A percentile compares a stretch with the other conserved stretches of the same genome.
Conservation (phyloP, 2,797 vertebrate species). For the Thalassophryne amazonica region DNA sequence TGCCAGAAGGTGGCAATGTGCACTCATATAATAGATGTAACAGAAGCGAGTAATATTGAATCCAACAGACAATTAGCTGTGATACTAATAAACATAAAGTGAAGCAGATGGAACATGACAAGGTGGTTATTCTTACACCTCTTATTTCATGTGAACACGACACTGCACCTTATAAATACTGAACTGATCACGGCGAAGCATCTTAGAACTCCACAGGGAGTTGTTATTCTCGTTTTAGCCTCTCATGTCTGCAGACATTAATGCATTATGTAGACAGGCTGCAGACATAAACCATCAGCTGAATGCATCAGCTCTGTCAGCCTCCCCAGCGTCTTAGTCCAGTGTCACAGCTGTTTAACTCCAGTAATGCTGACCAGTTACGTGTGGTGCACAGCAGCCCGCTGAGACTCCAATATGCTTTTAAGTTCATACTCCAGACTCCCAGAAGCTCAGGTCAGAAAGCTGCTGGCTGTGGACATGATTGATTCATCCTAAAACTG, state of each 20-base stretch:
- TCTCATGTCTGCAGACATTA: conserved; percentile 7
- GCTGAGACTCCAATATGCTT: conserved; percentile 33
- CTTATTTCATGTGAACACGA: background rate
- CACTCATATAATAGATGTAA: conserved; percentile 5
- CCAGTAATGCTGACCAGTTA: conserved; percentile 57
- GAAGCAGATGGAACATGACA: background rate
- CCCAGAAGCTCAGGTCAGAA: conserved; percentile 48
- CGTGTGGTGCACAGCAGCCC: conserved; percentile 34
- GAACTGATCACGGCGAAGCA: conserved; percentile 6
- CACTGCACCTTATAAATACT: conserved; percentile 7
- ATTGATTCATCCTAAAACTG: conserved; percentile 59
- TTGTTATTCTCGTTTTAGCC: background rate
- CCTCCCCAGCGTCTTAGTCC: conserved; percentile 33
- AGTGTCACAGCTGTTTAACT: conserved; percentile 67
- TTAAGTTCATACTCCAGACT: conserved; percentile 32
- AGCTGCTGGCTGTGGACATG: conserved; percentile 29
- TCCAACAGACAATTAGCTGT: background rate
- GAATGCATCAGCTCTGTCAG: conserved; percentile 13
- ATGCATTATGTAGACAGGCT: conserved; percentile 27
- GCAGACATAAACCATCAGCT: conserved; percentile 30
- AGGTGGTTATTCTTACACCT: background rate
- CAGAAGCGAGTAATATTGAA: background rate
- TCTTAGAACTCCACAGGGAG: background rate
- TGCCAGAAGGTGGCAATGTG: conserved; percentile 57
- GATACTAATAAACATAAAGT: background rate